Conservation (phyloP, 2,113 vertebrate genomes). For the Solenodon paradoxus region DNA sequence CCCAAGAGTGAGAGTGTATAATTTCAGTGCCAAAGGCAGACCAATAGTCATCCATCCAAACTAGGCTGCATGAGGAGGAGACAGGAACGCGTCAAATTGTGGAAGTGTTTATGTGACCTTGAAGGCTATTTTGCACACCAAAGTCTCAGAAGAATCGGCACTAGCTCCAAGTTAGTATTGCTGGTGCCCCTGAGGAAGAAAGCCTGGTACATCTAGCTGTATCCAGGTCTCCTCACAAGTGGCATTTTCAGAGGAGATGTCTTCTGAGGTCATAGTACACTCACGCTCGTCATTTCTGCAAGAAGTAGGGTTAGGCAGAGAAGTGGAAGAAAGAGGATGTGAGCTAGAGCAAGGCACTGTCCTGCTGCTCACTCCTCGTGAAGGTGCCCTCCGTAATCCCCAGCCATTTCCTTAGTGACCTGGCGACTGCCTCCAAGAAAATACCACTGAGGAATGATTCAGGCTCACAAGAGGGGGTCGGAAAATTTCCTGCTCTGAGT, state of each 20-base stretch:
- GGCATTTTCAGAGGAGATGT: background rate
- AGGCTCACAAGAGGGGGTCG: background rate
- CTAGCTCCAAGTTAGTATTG: background rate
- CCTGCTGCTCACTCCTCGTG: background rate
- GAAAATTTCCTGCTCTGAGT: background rate
- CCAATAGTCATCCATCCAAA: background rate
- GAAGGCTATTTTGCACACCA: background rate
- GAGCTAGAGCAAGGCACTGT: too few relatives aligned
- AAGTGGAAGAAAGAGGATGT: background rate
- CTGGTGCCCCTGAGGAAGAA: too few relatives aligned
- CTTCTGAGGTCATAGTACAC: background rate
- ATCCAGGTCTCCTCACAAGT: background rate
- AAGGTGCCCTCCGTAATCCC: fast-evolving
- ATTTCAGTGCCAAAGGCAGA: background rate
- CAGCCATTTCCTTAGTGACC: background rate
- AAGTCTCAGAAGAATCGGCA: background rate
- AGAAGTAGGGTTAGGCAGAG: background rate
- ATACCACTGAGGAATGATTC: background rate
- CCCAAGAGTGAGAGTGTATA: background rate
- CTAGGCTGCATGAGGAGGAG: too few relatives aligned
- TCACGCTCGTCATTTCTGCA: background rate
- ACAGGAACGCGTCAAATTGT: background rate
- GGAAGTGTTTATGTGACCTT: background rate
- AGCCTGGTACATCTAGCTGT: too few relatives aligned
- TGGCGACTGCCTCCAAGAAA: background rate